These are phyloP conservation scores for Hetaerina americana DNA, from an alignment of 1,140 invertebrate species.

Conservation along the genomic window DNA sequence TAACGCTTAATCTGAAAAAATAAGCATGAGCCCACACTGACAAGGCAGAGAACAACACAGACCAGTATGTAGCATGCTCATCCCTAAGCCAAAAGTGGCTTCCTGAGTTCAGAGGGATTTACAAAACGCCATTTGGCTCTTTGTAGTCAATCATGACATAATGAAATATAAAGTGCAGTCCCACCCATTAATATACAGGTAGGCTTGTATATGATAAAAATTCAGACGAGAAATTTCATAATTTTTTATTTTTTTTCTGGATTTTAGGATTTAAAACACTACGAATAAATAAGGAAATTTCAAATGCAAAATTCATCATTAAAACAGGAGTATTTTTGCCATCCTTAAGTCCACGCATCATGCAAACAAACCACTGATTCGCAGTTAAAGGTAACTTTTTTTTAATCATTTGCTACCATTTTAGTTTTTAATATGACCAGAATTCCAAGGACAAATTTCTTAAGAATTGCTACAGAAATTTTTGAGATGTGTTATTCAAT, in stretches of 20 bases:
- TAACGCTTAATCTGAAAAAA: slow-evolving; percentile 64
- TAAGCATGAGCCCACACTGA: too few species aligned
- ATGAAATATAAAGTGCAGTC: too few species aligned
- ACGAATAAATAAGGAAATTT: background rate
- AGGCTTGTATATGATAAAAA: background rate
- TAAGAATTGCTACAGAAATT: background rate
- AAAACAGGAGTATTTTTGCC: background rate
- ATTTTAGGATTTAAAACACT: background rate
- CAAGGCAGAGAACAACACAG: too few species aligned
- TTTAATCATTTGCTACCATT: background rate
- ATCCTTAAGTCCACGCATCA: background rate
- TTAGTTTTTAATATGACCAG: background rate
- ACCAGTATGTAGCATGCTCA: too few species aligned
- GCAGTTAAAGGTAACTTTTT: background rate
- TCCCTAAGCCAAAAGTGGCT: too few species aligned
- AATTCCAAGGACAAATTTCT: background rate
- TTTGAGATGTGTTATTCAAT: background rate
- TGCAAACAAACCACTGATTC: background rate
- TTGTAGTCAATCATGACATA: too few species aligned
- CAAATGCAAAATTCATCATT: background rate
- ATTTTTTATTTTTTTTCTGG: background rate
- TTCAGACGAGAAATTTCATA: background rate
- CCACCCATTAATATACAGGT: too few species aligned
- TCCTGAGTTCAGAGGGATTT: too few species aligned
- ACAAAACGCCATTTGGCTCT: too few species aligned